Conservation (phyloP, 2,888 invertebrate species). For the Drosophila neotestacea region DNA sequence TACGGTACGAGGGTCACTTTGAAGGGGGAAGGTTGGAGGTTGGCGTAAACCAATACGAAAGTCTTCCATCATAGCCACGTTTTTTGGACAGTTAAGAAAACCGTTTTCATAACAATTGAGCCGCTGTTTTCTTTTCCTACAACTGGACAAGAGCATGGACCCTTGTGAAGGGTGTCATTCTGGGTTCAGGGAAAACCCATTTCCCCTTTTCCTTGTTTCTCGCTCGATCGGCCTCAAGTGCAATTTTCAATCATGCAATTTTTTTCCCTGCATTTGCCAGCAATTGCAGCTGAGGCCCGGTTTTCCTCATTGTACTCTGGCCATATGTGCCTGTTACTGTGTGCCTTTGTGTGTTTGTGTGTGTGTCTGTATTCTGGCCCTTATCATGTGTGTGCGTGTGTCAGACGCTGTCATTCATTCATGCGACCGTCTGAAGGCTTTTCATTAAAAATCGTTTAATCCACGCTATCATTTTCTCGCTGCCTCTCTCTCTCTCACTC, state of each 20-base stretch:
- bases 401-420: constrained; percentile 68
- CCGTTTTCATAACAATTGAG: constrained; percentile 53
- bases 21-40: not conserved
- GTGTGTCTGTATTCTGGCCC: constrained; percentile 12
- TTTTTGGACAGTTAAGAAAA: constrained; percentile 56
- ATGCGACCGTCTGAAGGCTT: constrained; percentile 76
- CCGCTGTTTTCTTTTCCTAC: constrained; percentile 30
- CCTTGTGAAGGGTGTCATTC: constrained; percentile 5
- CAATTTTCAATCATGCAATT: constrained; percentile 75
- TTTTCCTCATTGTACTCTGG: constrained; percentile 45
- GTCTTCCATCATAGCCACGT: constrained; percentile 44
- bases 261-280: constrained; percentile 51
- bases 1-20: not conserved
- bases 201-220: constrained; percentile 12
- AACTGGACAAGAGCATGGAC: constrained; percentile 7
- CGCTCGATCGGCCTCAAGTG: constrained; percentile 69
- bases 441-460: constrained; percentile 83
- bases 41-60: not conserved
- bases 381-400: constrained; percentile 45
- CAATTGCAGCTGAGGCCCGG: constrained; percentile 67
- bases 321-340: constrained; percentile 23
- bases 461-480: constrained; percentile 78
- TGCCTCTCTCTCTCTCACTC: constrained; percentile 24
- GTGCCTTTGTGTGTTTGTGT: constrained; percentile 17
- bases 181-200: constrained; percentile 1